Percentiles rank a stretch among this genome's conserved stretches.
Conservation (phyloP, 1,140 invertebrate genomes). For the Apis dorsata region DNA sequence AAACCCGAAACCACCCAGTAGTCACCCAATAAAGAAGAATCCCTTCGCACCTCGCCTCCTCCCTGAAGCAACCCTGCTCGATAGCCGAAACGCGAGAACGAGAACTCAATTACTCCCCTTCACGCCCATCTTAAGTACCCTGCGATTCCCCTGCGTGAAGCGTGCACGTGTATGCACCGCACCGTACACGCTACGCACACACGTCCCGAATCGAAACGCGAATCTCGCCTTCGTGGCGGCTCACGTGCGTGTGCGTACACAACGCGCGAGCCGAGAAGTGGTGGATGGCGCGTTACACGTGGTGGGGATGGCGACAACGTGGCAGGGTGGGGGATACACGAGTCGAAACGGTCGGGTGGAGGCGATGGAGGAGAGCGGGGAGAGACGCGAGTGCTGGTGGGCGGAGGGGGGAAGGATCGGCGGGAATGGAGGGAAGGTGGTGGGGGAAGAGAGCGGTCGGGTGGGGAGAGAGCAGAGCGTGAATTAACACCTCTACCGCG, state of each 20-base stretch:
- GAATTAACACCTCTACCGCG: slow-evolving; percentile 78
- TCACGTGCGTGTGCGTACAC: slow-evolving; percentile 30
- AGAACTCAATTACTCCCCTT: slow-evolving; percentile 36
- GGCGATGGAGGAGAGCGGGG: slow-evolving; percentile 31
- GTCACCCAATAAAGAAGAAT: too few species aligned
- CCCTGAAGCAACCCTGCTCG: too few species aligned
- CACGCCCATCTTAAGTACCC: slow-evolving; percentile 16
- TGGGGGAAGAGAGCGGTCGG: slow-evolving; percentile 52
- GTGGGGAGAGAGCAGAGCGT: slow-evolving; percentile 68
- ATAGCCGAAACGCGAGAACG: slow-evolving; percentile 19
- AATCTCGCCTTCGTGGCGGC: slow-evolving; percentile 16
- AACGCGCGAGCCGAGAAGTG: slow-evolving; percentile 3
- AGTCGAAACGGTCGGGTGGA: slow-evolving; percentile 19
- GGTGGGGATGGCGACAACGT: background rate
- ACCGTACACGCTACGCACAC: background rate
- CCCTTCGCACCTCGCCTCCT: background rate
- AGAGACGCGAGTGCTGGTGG: slow-evolving; percentile 16
- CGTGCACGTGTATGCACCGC: background rate
- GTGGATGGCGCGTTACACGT: background rate
- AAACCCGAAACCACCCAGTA: background rate
- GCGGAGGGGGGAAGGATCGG: background rate
- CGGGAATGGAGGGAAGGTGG: background rate
- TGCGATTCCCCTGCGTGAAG: background rate
- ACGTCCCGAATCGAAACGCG: background rate
- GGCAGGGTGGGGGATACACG: slow-evolving; percentile 8